phyloP scores from a whole-genome alignment of 2,113 vertebrate species.

The Orientallactaga bullata region DNA sequence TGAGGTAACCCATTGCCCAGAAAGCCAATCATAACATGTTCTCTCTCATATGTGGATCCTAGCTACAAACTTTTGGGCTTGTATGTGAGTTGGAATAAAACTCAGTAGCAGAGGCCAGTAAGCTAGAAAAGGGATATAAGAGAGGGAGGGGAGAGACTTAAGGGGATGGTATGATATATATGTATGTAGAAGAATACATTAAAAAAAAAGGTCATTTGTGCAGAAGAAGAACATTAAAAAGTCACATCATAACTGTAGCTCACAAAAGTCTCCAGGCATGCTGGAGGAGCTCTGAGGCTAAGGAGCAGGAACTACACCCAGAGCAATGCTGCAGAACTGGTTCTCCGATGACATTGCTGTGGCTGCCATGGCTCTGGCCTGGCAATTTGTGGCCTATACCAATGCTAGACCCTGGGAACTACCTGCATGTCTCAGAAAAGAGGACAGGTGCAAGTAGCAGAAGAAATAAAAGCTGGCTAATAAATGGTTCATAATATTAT shows the following conservation, averaged over 20 bases:
- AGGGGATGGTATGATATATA: no score
- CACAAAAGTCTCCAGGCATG: background rate
- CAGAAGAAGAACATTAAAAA: slow-evolving; percentile 21
- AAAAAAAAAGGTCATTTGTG: background rate
- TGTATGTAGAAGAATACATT: no score
- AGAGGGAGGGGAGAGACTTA: no score
- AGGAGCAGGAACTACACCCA: background rate
- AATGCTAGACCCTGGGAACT: background rate
- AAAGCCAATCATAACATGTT: no score
- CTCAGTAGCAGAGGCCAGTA: no score
- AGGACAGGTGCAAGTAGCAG: background rate
- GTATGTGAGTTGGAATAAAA: no score
- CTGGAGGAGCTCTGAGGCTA: background rate
- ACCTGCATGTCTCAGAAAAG: background rate
- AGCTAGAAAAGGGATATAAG: no score
- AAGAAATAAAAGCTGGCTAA: background rate
- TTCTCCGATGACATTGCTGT: background rate
- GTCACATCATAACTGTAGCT: background rate
- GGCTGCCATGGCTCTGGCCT: fast-evolving
- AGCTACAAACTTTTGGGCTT: no score
- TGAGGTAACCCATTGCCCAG: no score
- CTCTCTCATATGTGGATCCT: no score
- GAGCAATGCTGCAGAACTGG: background rate
- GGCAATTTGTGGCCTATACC: background rate
- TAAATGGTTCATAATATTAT: background rate